phyloP scores from a whole-genome alignment of 2,113 vertebrate species.

The Agapornis roseicollis region DNA sequence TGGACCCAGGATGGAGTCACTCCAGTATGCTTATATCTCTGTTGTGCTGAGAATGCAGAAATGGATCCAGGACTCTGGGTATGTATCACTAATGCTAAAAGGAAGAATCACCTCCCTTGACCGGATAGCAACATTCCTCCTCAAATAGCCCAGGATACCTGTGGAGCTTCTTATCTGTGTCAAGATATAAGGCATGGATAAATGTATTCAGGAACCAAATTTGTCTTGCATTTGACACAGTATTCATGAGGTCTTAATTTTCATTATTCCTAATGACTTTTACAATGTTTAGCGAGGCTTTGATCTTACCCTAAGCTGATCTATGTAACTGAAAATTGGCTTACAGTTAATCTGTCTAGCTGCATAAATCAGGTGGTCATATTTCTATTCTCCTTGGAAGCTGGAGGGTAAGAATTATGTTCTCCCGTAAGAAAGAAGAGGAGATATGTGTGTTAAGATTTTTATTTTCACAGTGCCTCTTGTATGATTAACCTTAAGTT shows the following conservation, averaged over 20 bases:
- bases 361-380: neutral
- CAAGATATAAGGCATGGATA: neutral
- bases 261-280: neutral
- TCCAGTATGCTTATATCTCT: neutral
- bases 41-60: neutral
- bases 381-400: neutral
- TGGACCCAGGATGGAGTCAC: neutral
- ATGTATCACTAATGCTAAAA: neutral
- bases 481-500: neutral
- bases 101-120: neutral
- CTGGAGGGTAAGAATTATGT: neutral
- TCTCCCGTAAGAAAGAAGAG: neutral
- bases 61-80: neutral
- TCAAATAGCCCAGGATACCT: neutral
- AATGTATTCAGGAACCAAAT: neutral
- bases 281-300: neutral
- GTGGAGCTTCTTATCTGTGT: neutral
- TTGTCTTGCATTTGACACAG: neutral
- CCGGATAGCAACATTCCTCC: neutral
- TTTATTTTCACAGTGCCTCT: neutral
- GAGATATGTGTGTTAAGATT: neutral
- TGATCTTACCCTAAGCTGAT: neutral
- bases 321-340: neutral
- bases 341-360: neutral
- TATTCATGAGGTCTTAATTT: neutral